Conservation (phyloP, 2,797 vertebrate genomes). For the Macropus fuliginosus region DNA sequence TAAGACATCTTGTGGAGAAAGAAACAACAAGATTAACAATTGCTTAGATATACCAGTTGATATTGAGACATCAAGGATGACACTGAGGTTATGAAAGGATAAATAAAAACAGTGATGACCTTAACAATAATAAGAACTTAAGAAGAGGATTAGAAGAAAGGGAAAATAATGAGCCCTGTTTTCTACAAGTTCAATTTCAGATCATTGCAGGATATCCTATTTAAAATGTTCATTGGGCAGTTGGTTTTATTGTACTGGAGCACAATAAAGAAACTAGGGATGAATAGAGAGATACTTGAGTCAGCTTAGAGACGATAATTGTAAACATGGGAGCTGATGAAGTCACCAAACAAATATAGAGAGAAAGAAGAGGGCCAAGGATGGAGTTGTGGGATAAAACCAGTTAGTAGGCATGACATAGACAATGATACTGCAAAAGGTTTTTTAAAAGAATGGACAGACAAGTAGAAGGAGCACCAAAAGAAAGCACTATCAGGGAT, state of each 20-base stretch:
- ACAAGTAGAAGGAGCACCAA: background rate
- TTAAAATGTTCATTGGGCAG: background rate
- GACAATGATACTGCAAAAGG: background rate
- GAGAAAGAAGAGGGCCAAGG: background rate
- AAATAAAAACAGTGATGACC: background rate
- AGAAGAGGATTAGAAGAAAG: background rate
- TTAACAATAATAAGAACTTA: background rate
- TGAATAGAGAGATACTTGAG: background rate
- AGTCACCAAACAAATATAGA: background rate
- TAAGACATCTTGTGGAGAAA: background rate
- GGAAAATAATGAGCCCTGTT: background rate
- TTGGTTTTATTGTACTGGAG: background rate
- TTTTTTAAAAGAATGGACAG: background rate
- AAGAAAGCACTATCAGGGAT: background rate
- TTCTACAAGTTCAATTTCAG: background rate
- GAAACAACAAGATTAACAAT: background rate
- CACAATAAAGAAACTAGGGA: background rate
- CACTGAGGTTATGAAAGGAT: background rate
- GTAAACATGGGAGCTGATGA: background rate
- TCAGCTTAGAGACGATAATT: background rate
- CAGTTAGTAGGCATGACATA: background rate
- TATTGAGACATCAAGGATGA: background rate
- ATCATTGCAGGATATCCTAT: background rate
- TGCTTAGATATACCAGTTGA: background rate
- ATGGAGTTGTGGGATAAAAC: background rate